Evolutionary conservation across 1,140 invertebrate genomes (phyloP), one percentile per base, ranked within the genome.

Genomic region (Steinernema khuongi): DNA sequence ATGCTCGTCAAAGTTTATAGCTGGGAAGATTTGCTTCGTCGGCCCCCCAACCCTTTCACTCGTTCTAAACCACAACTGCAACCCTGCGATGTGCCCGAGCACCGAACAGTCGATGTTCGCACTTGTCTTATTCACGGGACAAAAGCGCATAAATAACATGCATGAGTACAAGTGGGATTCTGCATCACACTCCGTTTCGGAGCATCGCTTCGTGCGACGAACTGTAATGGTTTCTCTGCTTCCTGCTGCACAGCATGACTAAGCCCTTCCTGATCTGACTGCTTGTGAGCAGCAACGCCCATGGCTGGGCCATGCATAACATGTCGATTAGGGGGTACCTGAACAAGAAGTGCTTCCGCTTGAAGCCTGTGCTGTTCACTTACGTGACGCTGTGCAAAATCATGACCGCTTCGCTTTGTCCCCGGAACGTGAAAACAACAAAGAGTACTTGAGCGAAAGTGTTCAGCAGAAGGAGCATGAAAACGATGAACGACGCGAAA

Each of bases 381-480:
- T 60, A 60, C 50, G 50, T 60, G 26, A 60, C 50, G 50, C 50
- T 60, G 50, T 60, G 50, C 50, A 60, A 26, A 22, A 60, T 22
- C 50, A 60, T 60, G 7, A 60, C 50, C 26, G 50, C 50, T 2
- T 60, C 50, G 50, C 26, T 22, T 22, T 60, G 50, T 60, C 19
- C 50, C 2, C 50, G 50, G 50, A 60, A 60, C 14, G 26, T 60
- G 26, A 60, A 60, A 4, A 60, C 50, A 60, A 60, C 50, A 26
- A 60, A 60, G 26, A 60, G 50, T 2, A 60, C 50, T 60, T 60
- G 50, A 4, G 50, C 50, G 50, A 60, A 60, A 69, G 68, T 69
- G 68, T 69, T 69, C 22, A 69, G 68, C 33, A 71, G 32, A 32
- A 44, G 70, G 32, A 71, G 70, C 70, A 71, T 44, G 32, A 71